Percentiles rank a stretch among this genome's conserved stretches.
These are phyloP conservation scores for Cyprinodon variegatus DNA, from an alignment of 2,113 vertebrate species.

Conservation along the genomic window DNA sequence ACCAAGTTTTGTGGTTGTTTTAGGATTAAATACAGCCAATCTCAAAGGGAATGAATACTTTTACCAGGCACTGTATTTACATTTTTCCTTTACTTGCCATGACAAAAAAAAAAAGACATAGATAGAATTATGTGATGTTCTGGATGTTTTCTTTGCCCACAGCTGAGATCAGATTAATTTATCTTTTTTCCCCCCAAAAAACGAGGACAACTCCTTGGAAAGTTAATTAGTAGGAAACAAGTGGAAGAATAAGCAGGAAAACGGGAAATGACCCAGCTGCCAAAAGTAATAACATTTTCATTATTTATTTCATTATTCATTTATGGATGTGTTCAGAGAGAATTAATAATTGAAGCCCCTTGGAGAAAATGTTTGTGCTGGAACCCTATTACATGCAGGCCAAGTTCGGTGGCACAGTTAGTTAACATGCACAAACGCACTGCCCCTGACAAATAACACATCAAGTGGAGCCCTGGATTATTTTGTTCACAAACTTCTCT, in stretches of 20 bases:
- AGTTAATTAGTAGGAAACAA: slow-evolving; percentile 80
- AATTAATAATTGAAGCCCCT: slow-evolving; percentile 82
- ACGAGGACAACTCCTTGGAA: slow-evolving; percentile 82
- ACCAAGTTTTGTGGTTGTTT: neutral
- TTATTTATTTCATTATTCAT: slow-evolving; percentile 85
- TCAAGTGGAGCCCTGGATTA: slow-evolving; percentile 66
- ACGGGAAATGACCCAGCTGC: slow-evolving; percentile 80
- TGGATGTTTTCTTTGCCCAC: slow-evolving; percentile 35
- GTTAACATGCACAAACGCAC: slow-evolving; percentile 78
- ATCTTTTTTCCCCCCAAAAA: slow-evolving; percentile 58
- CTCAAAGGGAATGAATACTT: neutral
- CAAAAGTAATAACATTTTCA: slow-evolving; percentile 82
- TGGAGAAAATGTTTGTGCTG: slow-evolving; percentile 76
- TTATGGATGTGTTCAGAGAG: slow-evolving; percentile 82
- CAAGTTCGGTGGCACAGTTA: slow-evolving; percentile 77
- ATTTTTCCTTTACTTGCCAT: slow-evolving; percentile 12
- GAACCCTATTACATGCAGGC: slow-evolving; percentile 72
- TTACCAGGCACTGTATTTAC: neutral
- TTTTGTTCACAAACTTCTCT: slow-evolving; percentile 58
- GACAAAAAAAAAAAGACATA: slow-evolving; percentile 20
- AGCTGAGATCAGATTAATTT: slow-evolving; percentile 51
- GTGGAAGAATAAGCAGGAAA: slow-evolving; percentile 74
- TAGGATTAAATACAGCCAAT: neutral
- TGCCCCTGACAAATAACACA: slow-evolving; percentile 78
- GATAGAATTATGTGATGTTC: slow-evolving; percentile 21